These are phyloP conservation scores for Prunella himalayana DNA, from an alignment of 2,113 vertebrate species.

Conservation along the genomic window DNA sequence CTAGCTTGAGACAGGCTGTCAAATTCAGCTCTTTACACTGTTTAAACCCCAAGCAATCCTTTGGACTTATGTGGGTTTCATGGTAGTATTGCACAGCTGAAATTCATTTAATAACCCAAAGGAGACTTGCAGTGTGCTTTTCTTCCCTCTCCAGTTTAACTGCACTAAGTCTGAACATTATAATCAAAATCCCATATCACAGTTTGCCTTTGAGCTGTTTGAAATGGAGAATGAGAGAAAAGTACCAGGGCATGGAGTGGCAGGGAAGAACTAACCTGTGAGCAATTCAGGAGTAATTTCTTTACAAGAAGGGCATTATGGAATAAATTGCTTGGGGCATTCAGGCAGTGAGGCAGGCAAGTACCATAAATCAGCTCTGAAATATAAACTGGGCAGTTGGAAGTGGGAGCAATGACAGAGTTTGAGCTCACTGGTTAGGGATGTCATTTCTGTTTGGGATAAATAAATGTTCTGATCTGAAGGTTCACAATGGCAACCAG, in stretches of 20 bases:
- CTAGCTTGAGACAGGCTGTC: not conserved
- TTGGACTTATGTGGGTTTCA: not conserved
- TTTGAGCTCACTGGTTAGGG: not conserved
- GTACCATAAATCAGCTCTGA: not conserved
- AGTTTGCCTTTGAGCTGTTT: constrained; percentile 16
- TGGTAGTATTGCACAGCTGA: not conserved
- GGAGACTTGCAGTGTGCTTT: not conserved
- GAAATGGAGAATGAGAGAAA: not conserved
- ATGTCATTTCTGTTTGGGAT: not conserved
- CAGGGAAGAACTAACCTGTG: not conserved
- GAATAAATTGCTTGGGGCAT: not conserved
- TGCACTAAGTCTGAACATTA: not conserved
- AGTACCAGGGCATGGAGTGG: not conserved
- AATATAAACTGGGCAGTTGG: not conserved
- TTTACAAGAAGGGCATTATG: not conserved
- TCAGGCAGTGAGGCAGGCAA: not conserved
- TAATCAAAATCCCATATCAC: not conserved
- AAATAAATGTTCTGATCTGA: not conserved
- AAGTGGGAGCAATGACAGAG: not conserved
- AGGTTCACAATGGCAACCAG: not conserved
- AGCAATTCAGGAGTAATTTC: not conserved
- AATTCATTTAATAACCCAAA: not conserved
- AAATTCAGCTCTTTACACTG: not conserved
- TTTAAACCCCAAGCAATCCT: not conserved
- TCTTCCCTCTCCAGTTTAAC: not conserved